Evolutionary conservation across 1,140 invertebrate species (phyloP).

Genomic region (Drosophila sp.): DNA sequence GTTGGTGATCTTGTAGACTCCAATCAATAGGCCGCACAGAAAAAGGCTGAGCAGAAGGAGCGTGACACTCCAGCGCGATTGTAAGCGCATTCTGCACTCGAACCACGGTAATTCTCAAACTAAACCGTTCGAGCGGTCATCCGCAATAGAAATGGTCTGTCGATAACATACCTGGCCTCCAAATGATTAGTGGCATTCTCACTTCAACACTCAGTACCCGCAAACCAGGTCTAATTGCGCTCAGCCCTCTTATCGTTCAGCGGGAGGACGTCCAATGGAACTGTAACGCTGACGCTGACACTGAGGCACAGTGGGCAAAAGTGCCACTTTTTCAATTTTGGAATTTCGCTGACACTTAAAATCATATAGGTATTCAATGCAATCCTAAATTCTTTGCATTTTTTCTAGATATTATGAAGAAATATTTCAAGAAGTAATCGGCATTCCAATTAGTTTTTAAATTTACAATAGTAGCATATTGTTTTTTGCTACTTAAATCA

Average conservation of each 20-base stretch:
- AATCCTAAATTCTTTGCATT: too few relatives aligned
- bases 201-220: neutral
- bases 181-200: conserved; percentile 24
- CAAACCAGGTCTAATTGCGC: conserved; percentile 11
- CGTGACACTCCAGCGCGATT: conserved; percentile 24
- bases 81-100: conserved; percentile 28
- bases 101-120: conserved; percentile 20
- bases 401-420: too few relatives aligned
- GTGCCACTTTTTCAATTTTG: too few relatives aligned
- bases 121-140: conserved; percentile 54
- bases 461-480: too few relatives aligned
- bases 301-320: too few relatives aligned
- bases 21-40: conserved; percentile 22
- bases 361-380: too few relatives aligned
- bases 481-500: too few relatives aligned
- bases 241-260: conserved; percentile 24
- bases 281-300: neutral
- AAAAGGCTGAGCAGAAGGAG: conserved; percentile 26
- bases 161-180: conserved; percentile 25
- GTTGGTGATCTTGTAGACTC: conserved; percentile 42
- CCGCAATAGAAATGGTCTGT: conserved; percentile 39
- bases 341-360: too few relatives aligned
- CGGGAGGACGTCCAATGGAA: conserved; percentile 2
- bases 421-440: too few relatives aligned
- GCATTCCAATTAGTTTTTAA: too few relatives aligned